These are phyloP conservation scores for Trichomalopsis sarcophagae DNA, from an alignment of 1,140 invertebrate genomes.

Conservation along the genomic window DNA sequence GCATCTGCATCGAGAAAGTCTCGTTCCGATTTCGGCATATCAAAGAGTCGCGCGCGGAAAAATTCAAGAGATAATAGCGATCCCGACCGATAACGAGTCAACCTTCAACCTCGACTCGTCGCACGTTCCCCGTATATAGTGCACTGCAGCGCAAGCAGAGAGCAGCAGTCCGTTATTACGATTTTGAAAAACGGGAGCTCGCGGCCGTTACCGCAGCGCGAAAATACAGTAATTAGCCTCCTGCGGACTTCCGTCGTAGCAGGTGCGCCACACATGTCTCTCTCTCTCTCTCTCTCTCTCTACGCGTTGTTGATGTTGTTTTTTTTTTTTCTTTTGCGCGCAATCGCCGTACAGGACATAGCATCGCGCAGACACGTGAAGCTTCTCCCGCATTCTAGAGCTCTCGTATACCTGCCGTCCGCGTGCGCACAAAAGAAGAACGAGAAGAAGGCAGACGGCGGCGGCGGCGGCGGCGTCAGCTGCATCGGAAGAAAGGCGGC, in stretches of 20 bases:
- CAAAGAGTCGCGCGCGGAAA: no score
- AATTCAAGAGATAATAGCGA: no score
- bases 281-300: no score
- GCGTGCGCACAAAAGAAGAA: background rate
- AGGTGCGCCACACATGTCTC: background rate
- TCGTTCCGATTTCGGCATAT: no score
- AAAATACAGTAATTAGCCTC: background rate
- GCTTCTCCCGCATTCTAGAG: background rate
- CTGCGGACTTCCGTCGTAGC: background rate
- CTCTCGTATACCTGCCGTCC: background rate
- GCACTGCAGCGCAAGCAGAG: no score
- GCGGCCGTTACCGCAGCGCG: background rate
- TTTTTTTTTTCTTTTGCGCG: no score
- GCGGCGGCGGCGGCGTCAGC: conserved; percentile 15
- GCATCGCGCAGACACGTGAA: no score
- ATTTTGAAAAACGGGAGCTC: background rate
- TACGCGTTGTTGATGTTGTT: background rate
- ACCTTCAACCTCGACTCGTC: background rate
- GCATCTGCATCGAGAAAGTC: no score
- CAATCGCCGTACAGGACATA: no score
- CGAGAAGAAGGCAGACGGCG: conserved; percentile 39
- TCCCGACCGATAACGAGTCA: background rate
- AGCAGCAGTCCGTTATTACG: background rate
- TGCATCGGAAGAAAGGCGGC: background rate
- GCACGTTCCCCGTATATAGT: no score